phyloP scores from a whole-genome alignment of 2,113 vertebrate species.

The Oncorhynchus keta region DNA sequence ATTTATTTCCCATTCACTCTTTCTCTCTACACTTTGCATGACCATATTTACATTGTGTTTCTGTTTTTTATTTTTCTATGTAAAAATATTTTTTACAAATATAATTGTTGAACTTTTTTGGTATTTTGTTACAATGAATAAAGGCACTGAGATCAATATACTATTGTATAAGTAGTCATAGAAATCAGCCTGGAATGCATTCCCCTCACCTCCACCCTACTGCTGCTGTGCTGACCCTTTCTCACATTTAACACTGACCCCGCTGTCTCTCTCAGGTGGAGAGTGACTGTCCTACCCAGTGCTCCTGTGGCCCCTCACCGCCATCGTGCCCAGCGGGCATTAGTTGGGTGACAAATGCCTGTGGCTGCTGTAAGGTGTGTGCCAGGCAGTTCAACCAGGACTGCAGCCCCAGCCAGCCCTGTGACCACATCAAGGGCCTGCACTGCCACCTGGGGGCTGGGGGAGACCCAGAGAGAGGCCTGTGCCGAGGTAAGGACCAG shows the following conservation, averaged over 20 bases:
- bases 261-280: constrained; percentile 37
- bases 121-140: neutral
- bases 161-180: neutral
- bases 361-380: constrained; percentile 77
- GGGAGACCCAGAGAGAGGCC: constrained; percentile 62
- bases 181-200: neutral
- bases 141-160: neutral
- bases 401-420: constrained; percentile 66
- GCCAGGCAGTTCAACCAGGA: constrained; percentile 76
- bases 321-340: constrained; percentile 62
- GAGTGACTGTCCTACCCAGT: constrained; percentile 51
- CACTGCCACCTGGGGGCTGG: constrained; percentile 72
- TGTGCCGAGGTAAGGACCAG: constrained; percentile 68
- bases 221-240: constrained; percentile 14
- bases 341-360: constrained; percentile 69
- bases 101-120: neutral
- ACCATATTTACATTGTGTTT: neutral
- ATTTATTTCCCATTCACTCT: neutral
- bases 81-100: too few relatives aligned
- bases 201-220: neutral
- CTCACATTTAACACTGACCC: constrained; percentile 6
- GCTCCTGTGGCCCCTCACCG: constrained; percentile 57
- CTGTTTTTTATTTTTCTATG: neutral
- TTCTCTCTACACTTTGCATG: neutral
- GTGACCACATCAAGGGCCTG: constrained; percentile 79